phyloP scores from a whole-genome alignment of 2,797 vertebrate genomes.

The Varecia variegata region DNA sequence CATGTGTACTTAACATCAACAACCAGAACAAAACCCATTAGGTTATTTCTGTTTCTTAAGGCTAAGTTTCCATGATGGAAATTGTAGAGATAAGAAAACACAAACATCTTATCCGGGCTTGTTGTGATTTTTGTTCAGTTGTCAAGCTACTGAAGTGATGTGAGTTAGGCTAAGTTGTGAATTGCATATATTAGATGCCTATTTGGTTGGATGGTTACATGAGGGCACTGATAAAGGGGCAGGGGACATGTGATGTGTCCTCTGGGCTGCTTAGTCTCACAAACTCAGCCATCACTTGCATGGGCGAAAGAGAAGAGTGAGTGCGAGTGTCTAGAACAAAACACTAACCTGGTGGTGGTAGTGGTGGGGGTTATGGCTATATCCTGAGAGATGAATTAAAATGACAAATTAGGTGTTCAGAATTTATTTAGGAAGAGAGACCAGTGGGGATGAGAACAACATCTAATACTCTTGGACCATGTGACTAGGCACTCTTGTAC shows the following conservation, averaged over 20 bases:
- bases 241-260: not conserved
- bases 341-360: not conserved
- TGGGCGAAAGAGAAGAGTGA: not conserved
- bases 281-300: not conserved
- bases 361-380: not conserved
- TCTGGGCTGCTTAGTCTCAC: not conserved
- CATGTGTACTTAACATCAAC: not conserved
- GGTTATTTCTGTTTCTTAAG: not conserved
- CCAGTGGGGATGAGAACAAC: not conserved
- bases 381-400: constrained; percentile 15
- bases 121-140: not conserved
- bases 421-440: not conserved
- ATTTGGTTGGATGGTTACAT: not conserved
- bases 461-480: not conserved
- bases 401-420: not conserved
- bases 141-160: not conserved
- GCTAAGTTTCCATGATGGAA: not conserved
- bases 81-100: not conserved
- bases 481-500: not conserved
- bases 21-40: not conserved
- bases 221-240: not conserved
- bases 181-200: not conserved
- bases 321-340: not conserved
- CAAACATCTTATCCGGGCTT: not conserved
- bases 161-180: not conserved